Conservation (phyloP, 1,140 invertebrate species). For the Leucophenga varia region DNA sequence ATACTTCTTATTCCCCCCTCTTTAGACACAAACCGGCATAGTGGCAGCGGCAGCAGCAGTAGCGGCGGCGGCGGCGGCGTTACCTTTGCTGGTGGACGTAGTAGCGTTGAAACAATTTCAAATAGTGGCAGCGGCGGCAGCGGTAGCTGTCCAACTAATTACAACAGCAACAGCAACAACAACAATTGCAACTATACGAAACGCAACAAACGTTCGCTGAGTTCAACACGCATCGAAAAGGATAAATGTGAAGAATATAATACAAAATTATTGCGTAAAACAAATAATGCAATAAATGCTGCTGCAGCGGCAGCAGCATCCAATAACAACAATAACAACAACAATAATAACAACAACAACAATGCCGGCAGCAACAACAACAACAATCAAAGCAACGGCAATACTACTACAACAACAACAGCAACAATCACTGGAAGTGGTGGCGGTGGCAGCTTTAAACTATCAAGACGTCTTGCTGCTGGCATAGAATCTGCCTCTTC, state of each 20-base stretch:
- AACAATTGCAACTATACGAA: constrained; percentile 25
- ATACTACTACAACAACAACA: constrained; percentile 2
- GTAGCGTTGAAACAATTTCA: constrained; percentile 19
- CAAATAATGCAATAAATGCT: constrained; percentile 13
- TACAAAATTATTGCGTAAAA: constrained; percentile 46
- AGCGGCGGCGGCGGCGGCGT: background rate
- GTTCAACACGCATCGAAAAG: constrained; percentile 50
- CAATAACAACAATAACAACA: constrained; percentile 11
- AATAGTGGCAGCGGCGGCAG: background rate
- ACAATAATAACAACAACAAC: constrained; percentile 14
- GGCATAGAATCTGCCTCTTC: constrained; percentile 37
- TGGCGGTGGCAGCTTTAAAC: constrained; percentile 32
- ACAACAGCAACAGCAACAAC: constrained; percentile 15
- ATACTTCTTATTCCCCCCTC: constrained; percentile 33
- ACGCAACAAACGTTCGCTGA: constrained; percentile 49
- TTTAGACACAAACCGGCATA: constrained; percentile 52
- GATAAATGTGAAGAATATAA: constrained; percentile 54
- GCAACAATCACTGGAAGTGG: background rate
- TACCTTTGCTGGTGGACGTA: constrained; percentile 21
- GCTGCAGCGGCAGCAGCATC: constrained; percentile 11
- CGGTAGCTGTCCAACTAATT: background rate
- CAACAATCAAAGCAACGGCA: constrained; percentile 10
- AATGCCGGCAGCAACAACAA: background rate
- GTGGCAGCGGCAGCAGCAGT: constrained; percentile 4
- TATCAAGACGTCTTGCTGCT: constrained; percentile 27